Base-by-base conservation (phyloP, 2,797 vertebrate species). In the Darevskia nairensis region DNA sequence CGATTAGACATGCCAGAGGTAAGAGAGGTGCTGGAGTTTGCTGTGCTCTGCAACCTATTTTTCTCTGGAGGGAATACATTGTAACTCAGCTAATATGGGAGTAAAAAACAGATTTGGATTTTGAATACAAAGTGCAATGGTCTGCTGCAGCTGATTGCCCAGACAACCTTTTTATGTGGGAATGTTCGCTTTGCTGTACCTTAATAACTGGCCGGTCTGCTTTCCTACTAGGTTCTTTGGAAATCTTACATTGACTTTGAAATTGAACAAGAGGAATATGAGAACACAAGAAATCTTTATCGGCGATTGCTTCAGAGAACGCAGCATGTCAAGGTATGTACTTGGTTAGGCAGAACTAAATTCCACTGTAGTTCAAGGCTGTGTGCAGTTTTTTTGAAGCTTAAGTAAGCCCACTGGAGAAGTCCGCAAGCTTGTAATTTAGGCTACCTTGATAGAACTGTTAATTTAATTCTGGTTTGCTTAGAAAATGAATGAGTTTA, bases 1-100 rank as follows among this genome's bases (percentile, higher is more conserved):
- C 96, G 99, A 0, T 95, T 99, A n/a, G 99, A 99, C 96, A 99
- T 99, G 99, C 99, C 99, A 0, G 99, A 99, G 98, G 99, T 99
- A 90, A 96, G 95, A n/a, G 1, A 6, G 0, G 3, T 72, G 4
- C 15, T 15, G 46, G 61, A 19, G 4, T 39, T 8, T 74, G 8
- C 50, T 15, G 1, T 75, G 44, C 78, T 32, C 3, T 66, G 5
- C 41, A 39, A 13, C 13, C 3, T 79, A 32, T 39, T 35, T 80
- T 8, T 35, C n/a, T 61, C 41, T 55, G 21, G 21, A 68, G 41
- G 11, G 21, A 83, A 77, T 76, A 41, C 8, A 41, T 8, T 64
- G 8, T 23, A n/a, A 21, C 15, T 71, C 68, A 32, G 29, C 17
- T 83, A 46, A 13, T 17, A 27, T 9, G 46, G 11, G 46, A 27